These are phyloP conservation scores for Poliocrania exsul DNA, from an alignment of 2,797 vertebrate species.

Conservation along the genomic window DNA sequence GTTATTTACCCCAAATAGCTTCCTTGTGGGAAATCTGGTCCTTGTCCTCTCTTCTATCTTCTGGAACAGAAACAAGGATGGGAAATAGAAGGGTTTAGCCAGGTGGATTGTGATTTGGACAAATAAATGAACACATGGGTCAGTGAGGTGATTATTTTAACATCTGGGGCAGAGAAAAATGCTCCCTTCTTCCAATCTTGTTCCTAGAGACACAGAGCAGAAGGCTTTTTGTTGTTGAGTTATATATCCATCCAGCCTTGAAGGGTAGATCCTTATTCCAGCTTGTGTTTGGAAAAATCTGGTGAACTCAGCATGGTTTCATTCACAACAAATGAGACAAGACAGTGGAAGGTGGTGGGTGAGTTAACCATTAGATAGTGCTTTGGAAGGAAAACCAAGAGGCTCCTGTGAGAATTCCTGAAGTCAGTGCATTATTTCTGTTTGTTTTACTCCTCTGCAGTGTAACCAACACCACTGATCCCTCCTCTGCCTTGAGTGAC, in stretches of 20 bases:
- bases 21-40: background rate
- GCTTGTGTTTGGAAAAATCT: background rate
- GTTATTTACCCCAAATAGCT: background rate
- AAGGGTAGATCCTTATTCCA: background rate
- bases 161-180: background rate
- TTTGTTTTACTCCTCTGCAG: background rate
- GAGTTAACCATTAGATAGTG: background rate
- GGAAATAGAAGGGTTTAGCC: background rate
- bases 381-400: background rate
- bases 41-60: background rate
- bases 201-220: background rate
- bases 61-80: background rate
- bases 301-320: background rate
- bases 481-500: background rate
- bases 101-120: background rate
- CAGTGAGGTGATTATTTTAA: background rate
- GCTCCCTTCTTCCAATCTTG: background rate
- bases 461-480: background rate
- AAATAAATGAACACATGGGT: background rate
- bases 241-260: background rate
- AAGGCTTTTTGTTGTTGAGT: background rate
- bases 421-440: background rate
- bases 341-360: background rate
- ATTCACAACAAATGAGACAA: background rate
- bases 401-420: background rate